These are phyloP conservation scores for Leptinotarsa peninsularis DNA, from an alignment of 2,888 invertebrate genomes.

Conservation along the genomic window DNA sequence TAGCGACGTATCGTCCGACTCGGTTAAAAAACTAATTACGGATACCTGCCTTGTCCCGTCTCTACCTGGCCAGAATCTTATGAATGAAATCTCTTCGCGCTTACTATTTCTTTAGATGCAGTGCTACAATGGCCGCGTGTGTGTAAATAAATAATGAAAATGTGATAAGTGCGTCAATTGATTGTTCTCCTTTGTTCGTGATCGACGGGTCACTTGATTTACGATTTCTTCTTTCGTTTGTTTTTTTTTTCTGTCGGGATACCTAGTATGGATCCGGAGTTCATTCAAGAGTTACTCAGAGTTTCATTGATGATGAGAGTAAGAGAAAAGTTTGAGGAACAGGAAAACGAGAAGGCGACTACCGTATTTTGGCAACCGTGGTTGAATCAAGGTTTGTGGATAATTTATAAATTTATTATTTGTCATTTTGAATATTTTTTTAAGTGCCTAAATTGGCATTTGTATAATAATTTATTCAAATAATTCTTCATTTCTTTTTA, in stretches of 20 bases:
- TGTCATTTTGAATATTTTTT: neutral
- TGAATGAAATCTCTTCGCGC: conserved; percentile 62
- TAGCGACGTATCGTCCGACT: conserved; percentile 43
- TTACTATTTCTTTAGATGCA: conserved; percentile 60
- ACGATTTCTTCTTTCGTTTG: conserved; percentile 16
- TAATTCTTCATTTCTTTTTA: no score
- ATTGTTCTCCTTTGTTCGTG: conserved; percentile 29
- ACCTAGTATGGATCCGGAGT: conserved; percentile 59
- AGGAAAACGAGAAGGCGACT: conserved; percentile 29
- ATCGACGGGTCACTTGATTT: conserved; percentile 4
- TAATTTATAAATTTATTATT: neutral
- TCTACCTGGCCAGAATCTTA: conserved; percentile 58
- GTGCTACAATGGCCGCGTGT: conserved; percentile 44
- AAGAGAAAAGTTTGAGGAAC: conserved; percentile 39
- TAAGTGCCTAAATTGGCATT: neutral
- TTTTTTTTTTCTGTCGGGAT: neutral
- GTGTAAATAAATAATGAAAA: conserved; percentile 32
- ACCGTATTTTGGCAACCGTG: conserved; percentile 65
- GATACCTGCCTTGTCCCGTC: conserved; percentile 54
- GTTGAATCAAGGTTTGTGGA: conserved; percentile 61
- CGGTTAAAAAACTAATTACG: conserved; percentile 62
- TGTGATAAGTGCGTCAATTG: conserved; percentile 37
- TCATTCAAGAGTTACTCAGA: conserved; percentile 58
- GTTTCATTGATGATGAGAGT: conserved; percentile 56
- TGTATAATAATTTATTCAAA: no score